Evolutionary conservation across 2,797 vertebrate species (phyloP), one percentile per base, ranked within the genome.

Genomic region (Hyperoplus immaculatus): DNA sequence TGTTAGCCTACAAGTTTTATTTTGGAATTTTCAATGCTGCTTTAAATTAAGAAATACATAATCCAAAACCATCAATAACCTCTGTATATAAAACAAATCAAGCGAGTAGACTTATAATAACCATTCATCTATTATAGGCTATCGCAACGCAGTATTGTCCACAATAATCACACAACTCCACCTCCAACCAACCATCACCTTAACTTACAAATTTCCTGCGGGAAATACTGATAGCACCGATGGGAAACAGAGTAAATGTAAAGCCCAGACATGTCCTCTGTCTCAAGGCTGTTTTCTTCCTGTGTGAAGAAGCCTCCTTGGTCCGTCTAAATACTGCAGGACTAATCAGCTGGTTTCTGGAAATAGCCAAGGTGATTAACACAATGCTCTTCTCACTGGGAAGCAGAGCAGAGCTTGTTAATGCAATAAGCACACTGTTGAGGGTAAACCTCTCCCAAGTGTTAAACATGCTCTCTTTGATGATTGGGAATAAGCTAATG

Each of bases 281-380:
- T 62, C 47, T 59, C 66, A 3, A 12, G 69, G 46, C 62, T 81
- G 82, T 75, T 75, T 79, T 77, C 69, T 75, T 88, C 84, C 89
- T 66, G 65, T 45, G 68, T 62, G 77, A 75, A 79, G 77, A 75
- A 79, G 70, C 78, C 86, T 86, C 70, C 76, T 81, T 85, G 68
- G 77, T 84, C 75, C 21, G 70, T 84, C 88, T 94, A 91, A 94
- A 93, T 90, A 90, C 88, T 87, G 86, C 83, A 77, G 83, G 68
- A 3, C 76, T 94, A 92, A 95, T 94, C 84, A 94, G 87, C 80
- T 83, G 41, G 42, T 80, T 83, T 86, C 91, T 71, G 69, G 69
- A 94, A 93, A 94, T 94, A 94, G 92, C 88, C 78, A 39, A 29
- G 71, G 72, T 89, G 90, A 93, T 93, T 91, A 92, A 57, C 83